Conservation (phyloP, 1,140 invertebrate species). For the Colletes latitarsis region DNA sequence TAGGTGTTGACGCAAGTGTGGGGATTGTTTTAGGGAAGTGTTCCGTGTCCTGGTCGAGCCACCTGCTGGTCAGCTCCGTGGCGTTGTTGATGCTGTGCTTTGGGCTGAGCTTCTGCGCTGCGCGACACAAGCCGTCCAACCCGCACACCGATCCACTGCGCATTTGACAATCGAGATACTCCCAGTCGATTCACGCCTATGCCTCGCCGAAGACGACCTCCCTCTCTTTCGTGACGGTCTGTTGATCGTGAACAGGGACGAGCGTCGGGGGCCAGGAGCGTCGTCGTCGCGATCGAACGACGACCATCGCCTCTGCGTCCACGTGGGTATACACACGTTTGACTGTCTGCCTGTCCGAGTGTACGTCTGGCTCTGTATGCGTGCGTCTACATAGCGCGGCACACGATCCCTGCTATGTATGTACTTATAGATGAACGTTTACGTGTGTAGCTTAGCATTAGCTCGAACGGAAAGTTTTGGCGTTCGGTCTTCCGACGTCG, state of each 20-base stretch:
- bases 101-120: conserved; percentile 83
- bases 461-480: not conserved
- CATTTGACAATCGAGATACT: conserved; percentile 79
- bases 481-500: not conserved
- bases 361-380: not conserved
- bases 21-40: conserved; percentile 82
- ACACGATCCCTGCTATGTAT: not conserved
- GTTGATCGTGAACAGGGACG: conserved; percentile 68
- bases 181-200: conserved; percentile 77
- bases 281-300: not conserved
- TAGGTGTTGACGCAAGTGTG: conserved; percentile 39
- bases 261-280: not conserved
- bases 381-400: not conserved
- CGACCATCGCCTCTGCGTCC: not conserved
- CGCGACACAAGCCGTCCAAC: conserved; percentile 76
- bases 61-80: conserved; percentile 82
- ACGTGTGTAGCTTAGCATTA: conserved; percentile 8
- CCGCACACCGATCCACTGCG: conserved; percentile 73
- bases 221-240: conserved; percentile 77
- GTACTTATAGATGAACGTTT: conserved; percentile 10
- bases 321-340: not conserved
- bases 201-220: conserved; percentile 75
- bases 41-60: conserved; percentile 85
- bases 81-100: conserved; percentile 83
- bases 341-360: not conserved